phyloP scores from a whole-genome alignment of 2,113 vertebrate genomes.

The Budorcas taxicolor region DNA sequence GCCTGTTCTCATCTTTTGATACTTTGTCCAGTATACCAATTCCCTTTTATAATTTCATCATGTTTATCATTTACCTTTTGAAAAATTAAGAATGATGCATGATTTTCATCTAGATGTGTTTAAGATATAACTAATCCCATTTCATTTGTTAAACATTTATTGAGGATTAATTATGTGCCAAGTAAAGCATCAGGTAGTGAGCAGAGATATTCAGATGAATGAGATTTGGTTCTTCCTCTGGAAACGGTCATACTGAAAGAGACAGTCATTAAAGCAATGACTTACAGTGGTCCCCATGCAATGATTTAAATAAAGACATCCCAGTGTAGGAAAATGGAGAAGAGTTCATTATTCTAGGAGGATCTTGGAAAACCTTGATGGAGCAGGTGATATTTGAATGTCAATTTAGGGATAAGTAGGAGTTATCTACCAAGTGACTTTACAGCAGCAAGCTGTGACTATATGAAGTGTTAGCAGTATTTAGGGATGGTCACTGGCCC shows the following conservation, averaged over 20 bases:
- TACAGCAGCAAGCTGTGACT: background rate
- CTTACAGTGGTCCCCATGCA: background rate
- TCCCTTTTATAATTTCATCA: background rate
- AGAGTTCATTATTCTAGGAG: background rate
- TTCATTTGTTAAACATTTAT: slow-evolving; percentile 4
- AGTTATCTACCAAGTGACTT: background rate
- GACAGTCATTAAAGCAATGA: background rate
- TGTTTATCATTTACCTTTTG: background rate
- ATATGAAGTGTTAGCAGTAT: background rate
- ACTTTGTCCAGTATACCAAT: background rate
- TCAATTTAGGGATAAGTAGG: background rate
- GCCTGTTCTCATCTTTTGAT: background rate
- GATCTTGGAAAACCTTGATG: background rate
- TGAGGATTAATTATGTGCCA: slow-evolving; percentile 21
- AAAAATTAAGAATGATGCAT: background rate
- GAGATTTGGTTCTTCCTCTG: background rate
- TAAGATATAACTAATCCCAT: slow-evolving; percentile 17
- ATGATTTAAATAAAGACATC: background rate
- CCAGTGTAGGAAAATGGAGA: background rate
- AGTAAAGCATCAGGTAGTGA: background rate
- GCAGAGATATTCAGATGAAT: slow-evolving; percentile 7
- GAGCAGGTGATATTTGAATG: background rate
- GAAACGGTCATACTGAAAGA: background rate
- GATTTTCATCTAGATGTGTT: background rate
- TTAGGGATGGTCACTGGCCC: background rate